Base-by-base conservation (phyloP, 2,888 invertebrate genomes). In the Strigamia transsilvanica region DNA sequence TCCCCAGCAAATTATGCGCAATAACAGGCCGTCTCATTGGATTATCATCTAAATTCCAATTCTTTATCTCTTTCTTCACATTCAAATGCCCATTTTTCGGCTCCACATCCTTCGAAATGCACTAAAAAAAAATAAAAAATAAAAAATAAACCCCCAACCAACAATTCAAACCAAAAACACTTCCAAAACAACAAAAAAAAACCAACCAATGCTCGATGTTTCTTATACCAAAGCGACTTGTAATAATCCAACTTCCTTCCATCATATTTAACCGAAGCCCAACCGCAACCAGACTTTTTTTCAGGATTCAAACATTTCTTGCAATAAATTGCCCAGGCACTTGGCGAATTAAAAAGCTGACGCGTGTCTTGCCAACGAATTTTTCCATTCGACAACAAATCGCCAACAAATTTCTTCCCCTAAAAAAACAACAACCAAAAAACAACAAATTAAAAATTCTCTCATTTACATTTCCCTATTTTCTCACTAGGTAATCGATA, bases 301-400 rank as follows among this genome's bases (percentile, higher is more conserved):
- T 94, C 94, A 0, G 96, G 96, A 88, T 96, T 96, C 80, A 96
- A 94, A 82, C 95, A 94, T 84, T 94, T 91, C 87, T 96, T 96
- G 87, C 96, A 96, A 87, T 95, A 94, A 87, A 95, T 94, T 0
- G 96, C 96, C 96, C 96, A 97, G 1, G 96, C 95, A 85, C 95
- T 95, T 2, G 96, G 96, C 0, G 96, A 95, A 84, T 94, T 92
- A 87, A 95, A 97, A 86, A 94, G 91, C 84, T 94, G 93, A 87
- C 94, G 94, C 51, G 95, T 94, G 88, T 96, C 96, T 88, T 94
- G 94, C 18, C 94, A 94, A 88, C 93, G 92, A 82, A 97, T 96
- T 90, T 94, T 94, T 15, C 96, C 96, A 90, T 94, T 94, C 56
- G 92, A 89, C 86, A 95, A 90, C 77, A 97, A 89, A 88, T 97